phyloP scores from a whole-genome alignment of 1,140 invertebrate genomes.

The Drosophila takahashii region DNA sequence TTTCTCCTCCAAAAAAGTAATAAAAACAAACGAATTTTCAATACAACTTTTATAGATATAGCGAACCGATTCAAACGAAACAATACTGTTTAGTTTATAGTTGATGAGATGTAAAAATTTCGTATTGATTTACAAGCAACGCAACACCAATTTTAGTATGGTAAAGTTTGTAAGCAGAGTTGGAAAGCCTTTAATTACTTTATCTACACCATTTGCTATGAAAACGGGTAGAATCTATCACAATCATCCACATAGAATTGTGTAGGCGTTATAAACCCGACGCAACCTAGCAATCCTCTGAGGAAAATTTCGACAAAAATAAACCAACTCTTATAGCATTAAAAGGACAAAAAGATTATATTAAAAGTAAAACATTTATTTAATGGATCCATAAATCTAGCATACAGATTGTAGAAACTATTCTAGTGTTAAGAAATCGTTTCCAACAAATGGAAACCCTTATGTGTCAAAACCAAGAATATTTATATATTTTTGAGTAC shows the following conservation, averaged over 20 bases:
- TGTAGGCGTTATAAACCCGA: constrained; percentile 32
- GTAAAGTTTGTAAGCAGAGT: constrained; percentile 34
- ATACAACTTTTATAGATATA: constrained; percentile 50
- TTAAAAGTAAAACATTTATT: background rate
- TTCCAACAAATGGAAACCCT: constrained; percentile 24
- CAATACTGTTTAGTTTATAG: constrained; percentile 41
- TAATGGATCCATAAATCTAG: background rate
- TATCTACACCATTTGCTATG: constrained; percentile 62
- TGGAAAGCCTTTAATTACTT: constrained; percentile 75
- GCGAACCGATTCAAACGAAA: constrained; percentile 23
- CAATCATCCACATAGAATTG: constrained; percentile 55
- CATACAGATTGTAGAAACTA: constrained; percentile 14
- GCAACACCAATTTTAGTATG: constrained; percentile 74
- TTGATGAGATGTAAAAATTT: constrained; percentile 37
- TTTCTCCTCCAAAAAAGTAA: constrained; percentile 49
- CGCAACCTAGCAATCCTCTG: constrained; percentile 25
- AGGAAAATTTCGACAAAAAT: constrained; percentile 21
- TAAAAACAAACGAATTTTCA: constrained; percentile 68
- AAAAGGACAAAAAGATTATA: background rate
- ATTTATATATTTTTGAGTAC: constrained; percentile 63
- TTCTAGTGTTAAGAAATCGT: constrained; percentile 42
- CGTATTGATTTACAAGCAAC: constrained; percentile 64
- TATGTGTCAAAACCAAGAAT: constrained; percentile 66
- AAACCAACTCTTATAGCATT: constrained; percentile 31
- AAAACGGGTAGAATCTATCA: constrained; percentile 44